Base-by-base conservation (phyloP, 2,888 invertebrate species). In the Idaea aversata region DNA sequence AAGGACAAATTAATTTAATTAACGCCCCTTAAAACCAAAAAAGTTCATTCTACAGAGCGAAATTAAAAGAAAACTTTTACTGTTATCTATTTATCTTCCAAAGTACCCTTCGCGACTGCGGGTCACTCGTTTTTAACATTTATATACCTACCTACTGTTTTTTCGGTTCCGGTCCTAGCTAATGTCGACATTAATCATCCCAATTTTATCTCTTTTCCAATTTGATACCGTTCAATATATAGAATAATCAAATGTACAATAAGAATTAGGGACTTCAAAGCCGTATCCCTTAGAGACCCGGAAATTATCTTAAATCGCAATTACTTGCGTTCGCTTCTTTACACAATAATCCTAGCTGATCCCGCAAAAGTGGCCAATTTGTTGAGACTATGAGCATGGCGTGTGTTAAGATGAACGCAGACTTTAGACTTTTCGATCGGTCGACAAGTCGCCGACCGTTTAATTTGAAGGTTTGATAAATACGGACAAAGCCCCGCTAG, bases 331-430 rank as follows among this genome's bases (percentile, higher is more conserved):
- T 71, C 68, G 74, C 75, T 75, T 76, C 77, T 78, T 77, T 75
- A 73, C 75, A 78, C 74, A 77, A 77, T 85, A 84, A 84, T 81
- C 80, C 80, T 71, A 75, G 76, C 77, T 74, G 76, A 82, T 81
- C 78, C 76, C 72, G 75, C 77, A 78, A 81, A 83, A 83, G 84
- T 78, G 82, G 78, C 74, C 85, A 87, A 89, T 88, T 88, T 88
- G 87, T 86, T 81, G 79, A 81, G 79, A 81, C 77, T 82, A 82
- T 75, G 77, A 70, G 77, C 77, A 78, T 76, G 75, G 78, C 79
- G 78, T 76, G 73, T 74, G 47, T 47, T 47, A 10, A 10, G 47
- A 13, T 10, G 7, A 13, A 10, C 10, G 47, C 13, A 47, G 47
- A 10, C 13, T 47, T 13, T 10, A 47, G 7, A 47, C 47, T 47